Conservation (phyloP, 2,113 vertebrate genomes). For the Pelvicachromis taeniatus region DNA sequence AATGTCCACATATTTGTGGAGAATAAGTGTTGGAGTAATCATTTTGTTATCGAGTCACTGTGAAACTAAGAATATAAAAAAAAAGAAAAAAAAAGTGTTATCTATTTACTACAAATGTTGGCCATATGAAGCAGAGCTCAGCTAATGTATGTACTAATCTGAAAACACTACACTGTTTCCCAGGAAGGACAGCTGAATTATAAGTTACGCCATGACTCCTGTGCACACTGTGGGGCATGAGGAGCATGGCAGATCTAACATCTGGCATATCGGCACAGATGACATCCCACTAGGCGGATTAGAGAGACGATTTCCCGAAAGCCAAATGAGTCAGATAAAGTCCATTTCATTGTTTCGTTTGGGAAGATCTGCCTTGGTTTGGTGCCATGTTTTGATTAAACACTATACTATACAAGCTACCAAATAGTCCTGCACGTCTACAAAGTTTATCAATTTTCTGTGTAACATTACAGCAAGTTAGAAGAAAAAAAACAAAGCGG, state of each 20-base stretch:
- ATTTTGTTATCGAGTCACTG: background rate
- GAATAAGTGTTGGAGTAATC: background rate
- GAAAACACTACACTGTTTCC: background rate
- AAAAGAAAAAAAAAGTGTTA: background rate
- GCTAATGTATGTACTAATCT: background rate
- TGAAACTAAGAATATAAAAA: background rate
- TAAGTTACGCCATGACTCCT: background rate
- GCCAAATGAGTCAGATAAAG: background rate
- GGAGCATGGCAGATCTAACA: background rate
- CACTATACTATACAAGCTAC: background rate
- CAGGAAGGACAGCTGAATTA: background rate
- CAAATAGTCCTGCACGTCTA: background rate
- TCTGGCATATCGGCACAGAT: background rate
- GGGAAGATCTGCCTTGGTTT: background rate
- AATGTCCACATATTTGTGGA: conserved; percentile 15
- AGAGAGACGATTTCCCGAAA: background rate
- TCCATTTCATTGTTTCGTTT: background rate
- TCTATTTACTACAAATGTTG: background rate
- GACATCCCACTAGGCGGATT: background rate
- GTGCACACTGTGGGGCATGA: background rate
- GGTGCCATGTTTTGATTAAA: background rate
- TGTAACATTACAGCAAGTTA: background rate
- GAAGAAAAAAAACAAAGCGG: background rate
- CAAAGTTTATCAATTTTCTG: background rate
- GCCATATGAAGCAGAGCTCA: background rate